Percentiles rank a stretch among this genome's conserved stretches.
These are phyloP conservation scores for Stigmatopora argus DNA, from an alignment of 2,113 vertebrate species.

Conservation along the genomic window DNA sequence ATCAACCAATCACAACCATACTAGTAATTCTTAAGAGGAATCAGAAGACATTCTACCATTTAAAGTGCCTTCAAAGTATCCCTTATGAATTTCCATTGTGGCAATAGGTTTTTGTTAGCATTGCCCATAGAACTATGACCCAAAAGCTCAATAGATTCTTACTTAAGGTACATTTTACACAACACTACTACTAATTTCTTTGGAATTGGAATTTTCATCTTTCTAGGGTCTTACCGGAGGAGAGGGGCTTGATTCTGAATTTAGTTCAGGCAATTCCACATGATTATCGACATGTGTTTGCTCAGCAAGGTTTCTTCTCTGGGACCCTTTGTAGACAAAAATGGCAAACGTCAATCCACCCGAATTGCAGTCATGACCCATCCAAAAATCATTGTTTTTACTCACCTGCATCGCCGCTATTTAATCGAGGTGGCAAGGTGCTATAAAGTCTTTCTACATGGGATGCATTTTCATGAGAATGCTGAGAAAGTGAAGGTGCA, in stretches of 20 bases:
- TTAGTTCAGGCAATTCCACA: conserved; percentile 60
- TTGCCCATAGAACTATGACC: too few species aligned
- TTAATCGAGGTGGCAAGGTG: conserved; percentile 65
- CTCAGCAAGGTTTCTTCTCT: conserved; percentile 38
- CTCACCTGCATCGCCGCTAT: conserved; percentile 57
- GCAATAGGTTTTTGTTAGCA: too few species aligned
- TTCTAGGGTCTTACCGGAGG: conserved; percentile 36
- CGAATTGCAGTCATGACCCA: not conserved
- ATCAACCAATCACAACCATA: too few species aligned
- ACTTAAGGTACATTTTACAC: too few species aligned
- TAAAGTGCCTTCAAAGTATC: too few species aligned
- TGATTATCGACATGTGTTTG: conserved; percentile 50
- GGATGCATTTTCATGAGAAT: conserved; percentile 22
- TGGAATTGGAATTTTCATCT: not conserved
- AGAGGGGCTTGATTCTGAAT: conserved; percentile 36
- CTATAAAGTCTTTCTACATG: conserved; percentile 52
- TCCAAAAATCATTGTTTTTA: not conserved
- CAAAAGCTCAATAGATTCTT: too few species aligned
- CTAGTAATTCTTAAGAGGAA: too few species aligned
- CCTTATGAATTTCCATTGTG: too few species aligned
- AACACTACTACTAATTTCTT: too few species aligned
- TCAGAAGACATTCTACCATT: too few species aligned
- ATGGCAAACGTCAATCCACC: not conserved
- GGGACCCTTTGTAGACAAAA: conserved; percentile 24
- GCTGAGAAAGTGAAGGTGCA: conserved; percentile 9